Evolutionary conservation across 2,888 invertebrate genomes (phyloP).

Genomic region (Idaea dimidiata): DNA sequence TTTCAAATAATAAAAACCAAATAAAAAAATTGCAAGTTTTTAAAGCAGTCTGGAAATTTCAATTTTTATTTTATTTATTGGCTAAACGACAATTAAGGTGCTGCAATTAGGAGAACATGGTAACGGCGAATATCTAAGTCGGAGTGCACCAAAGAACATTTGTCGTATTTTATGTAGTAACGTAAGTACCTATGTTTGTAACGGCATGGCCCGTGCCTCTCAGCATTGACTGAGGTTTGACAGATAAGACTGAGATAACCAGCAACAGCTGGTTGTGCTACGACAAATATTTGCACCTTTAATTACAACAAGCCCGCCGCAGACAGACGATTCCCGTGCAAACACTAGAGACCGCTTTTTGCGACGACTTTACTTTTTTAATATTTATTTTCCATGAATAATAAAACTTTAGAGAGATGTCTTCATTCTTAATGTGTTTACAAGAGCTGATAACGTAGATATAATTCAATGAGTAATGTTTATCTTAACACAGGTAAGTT

Average conservation of each 20-base stretch:
- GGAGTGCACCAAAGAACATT: neutral
- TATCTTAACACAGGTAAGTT: neutral
- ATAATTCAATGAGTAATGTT: neutral
- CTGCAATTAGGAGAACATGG: too few species aligned
- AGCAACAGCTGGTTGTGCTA: slow-evolving; percentile 63
- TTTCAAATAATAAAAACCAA: too few species aligned
- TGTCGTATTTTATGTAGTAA: neutral
- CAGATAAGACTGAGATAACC: slow-evolving; percentile 74
- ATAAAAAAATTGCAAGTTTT: too few species aligned
- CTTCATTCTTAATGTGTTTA: neutral
- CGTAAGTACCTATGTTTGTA: slow-evolving; percentile 38
- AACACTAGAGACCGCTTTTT: slow-evolving; percentile 53
- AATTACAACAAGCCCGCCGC: slow-evolving; percentile 65
- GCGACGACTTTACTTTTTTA: slow-evolving; percentile 41
- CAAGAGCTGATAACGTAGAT: neutral
- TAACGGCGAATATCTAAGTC: too few species aligned
- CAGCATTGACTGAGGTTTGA: slow-evolving; percentile 79
- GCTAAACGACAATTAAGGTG: too few species aligned
- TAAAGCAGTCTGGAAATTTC: too few species aligned
- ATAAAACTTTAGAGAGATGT: neutral
- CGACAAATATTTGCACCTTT: slow-evolving; percentile 70
- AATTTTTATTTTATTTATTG: too few species aligned
- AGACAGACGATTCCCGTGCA: slow-evolving; percentile 50
- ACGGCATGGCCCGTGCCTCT: slow-evolving; percentile 60
- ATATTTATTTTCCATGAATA: slow-evolving; percentile 34